These are phyloP conservation scores for Coracias cyanogaster DNA, from an alignment of 2,797 vertebrate species.

Conservation along the genomic window DNA sequence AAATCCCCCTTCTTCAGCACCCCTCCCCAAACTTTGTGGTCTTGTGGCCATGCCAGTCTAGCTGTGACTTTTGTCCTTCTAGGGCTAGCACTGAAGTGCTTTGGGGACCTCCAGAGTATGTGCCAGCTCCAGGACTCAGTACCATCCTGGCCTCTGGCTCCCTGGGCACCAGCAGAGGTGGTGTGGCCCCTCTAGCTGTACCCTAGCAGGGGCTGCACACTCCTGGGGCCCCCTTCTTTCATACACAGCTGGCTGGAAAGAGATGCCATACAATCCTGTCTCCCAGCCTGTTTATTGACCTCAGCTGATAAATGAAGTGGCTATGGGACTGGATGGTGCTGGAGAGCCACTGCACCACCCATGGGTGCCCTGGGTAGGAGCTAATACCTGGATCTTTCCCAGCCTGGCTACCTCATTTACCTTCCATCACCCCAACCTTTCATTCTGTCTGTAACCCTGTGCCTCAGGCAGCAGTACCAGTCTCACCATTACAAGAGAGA, in stretches of 20 bases:
- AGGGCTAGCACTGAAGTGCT: background rate
- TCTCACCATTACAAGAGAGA: background rate
- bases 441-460: background rate
- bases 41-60: background rate
- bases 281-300: background rate
- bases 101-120: background rate
- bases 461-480: slow-evolving; percentile 22
- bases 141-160: background rate
- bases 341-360: background rate
- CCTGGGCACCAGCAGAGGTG: background rate
- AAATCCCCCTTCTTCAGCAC: background rate
- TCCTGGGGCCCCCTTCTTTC: background rate
- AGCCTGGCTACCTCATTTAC: slow-evolving; percentile 11
- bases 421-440: background rate
- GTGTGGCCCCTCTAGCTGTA: background rate
- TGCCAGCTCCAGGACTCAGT: background rate
- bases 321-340: background rate
- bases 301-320: background rate
- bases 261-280: background rate
- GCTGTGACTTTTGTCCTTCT: slow-evolving; percentile 5
- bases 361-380: background rate
- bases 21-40: background rate
- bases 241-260: background rate
- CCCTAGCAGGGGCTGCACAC: background rate
- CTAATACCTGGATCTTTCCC: background rate